These are phyloP conservation scores for Taphrorychus bicolor DNA, from an alignment of 2,888 invertebrate species.

Conservation along the genomic window DNA sequence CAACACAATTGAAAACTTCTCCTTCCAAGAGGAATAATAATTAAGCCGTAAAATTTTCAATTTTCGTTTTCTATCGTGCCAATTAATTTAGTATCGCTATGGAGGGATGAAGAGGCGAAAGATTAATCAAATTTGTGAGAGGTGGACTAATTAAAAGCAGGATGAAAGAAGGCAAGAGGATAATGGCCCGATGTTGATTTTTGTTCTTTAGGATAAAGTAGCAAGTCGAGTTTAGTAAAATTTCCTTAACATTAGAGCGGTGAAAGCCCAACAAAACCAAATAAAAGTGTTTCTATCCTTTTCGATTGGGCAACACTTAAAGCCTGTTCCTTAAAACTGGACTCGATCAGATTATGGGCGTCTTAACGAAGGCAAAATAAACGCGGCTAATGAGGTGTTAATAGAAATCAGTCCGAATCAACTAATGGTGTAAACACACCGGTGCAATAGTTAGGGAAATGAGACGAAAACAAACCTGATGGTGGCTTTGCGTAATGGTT, in stretches of 20 bases:
- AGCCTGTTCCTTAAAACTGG: neutral
- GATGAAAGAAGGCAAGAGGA: neutral
- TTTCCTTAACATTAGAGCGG: neutral
- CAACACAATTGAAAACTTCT: slow-evolving; percentile 10
- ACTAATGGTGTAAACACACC: slow-evolving; percentile 3
- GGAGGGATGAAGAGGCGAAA: slow-evolving; percentile 14
- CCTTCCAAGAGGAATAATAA: slow-evolving; percentile 16
- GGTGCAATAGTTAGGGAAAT: slow-evolving; percentile 1
- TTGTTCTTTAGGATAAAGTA: neutral
- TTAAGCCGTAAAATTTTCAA: slow-evolving; percentile 34
- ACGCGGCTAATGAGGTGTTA: slow-evolving; percentile 18
- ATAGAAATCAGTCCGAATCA: slow-evolving; percentile 1
- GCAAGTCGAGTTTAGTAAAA: neutral
- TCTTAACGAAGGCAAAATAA: slow-evolving; percentile 10
- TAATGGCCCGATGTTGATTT: too few relatives aligned
- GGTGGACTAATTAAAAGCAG: neutral
- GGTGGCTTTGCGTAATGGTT: slow-evolving; percentile 2
- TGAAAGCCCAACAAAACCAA: neutral
- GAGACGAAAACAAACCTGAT: slow-evolving; percentile 8
- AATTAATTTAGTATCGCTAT: slow-evolving; percentile 25
- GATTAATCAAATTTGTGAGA: slow-evolving; percentile 25
- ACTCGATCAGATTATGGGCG: neutral
- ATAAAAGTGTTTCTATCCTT: too few relatives aligned
- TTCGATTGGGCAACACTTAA: neutral
- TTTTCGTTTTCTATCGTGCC: slow-evolving; percentile 32